Evolutionary conservation across 1,140 invertebrate genomes (phyloP), one percentile per base, ranked within the genome.

Genomic region (Frieseomelitta varia): DNA sequence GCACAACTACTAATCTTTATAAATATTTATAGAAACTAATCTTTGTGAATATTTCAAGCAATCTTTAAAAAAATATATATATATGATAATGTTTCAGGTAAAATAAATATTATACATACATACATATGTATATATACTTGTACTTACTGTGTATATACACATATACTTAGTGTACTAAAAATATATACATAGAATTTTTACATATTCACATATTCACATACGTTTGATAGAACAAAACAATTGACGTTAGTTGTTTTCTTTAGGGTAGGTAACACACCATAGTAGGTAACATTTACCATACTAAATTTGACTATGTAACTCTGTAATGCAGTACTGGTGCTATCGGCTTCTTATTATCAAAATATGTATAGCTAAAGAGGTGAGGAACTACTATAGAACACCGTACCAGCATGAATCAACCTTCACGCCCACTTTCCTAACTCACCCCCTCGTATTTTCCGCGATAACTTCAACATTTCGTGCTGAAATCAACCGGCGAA

Each of bases 381-480:
- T 15, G 39, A 47, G 8, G 8, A 47, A 6, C 39, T 8, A 67
- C 78, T 87, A 75, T 81, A 88, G 68, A 80, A 58, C 53, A 53
- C 61, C 61, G 74, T 87, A 87, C 39, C 75, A 80, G 80, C 63
- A 84, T 86, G 80, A 89, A 88, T 89, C 87, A 89, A 88, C 88
- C 69, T 84, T 88, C 68, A 84, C 85, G 80, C 87, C 78, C 67
- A 75, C 87, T 86, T 67, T 53, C 63, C 63, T 47, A 51, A 88
- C 74, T 75, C 79, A 78, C 55, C 88, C 80, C 68, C 30, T 78
- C 27, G 56, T 65, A 34, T 53, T 76, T 63, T 47, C 87, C 21
- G 71, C 63, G 74, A 58, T 72, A 88, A 81, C 68, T 73, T 76
- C 69, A 75, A 79, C 71, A 30, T 72, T 88, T 77, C 79, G 58